Conservation (phyloP, 2,797 vertebrate species). For the Pitangus sulphuratus region DNA sequence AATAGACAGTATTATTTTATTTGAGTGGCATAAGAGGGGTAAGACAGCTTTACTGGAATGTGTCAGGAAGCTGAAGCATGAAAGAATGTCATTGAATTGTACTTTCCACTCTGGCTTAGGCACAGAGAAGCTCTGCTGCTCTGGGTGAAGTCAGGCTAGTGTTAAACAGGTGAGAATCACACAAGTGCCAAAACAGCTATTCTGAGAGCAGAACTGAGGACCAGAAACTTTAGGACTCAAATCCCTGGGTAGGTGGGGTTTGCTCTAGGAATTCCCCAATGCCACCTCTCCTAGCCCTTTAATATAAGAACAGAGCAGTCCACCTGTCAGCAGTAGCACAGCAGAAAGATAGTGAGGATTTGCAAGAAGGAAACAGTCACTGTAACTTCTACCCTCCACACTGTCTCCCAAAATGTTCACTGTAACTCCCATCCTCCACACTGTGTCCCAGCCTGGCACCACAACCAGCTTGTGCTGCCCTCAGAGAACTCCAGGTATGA, state of each 20-base stretch:
- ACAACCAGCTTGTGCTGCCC: not conserved
- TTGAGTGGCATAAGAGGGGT: not conserved
- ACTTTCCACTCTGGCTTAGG: not conserved
- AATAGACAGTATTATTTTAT: slow-evolving; percentile 46
- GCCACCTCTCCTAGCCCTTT: not conserved
- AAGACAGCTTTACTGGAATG: not conserved
- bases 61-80: slow-evolving; percentile 9
- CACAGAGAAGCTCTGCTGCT: not conserved
- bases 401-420: not conserved
- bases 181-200: not conserved
- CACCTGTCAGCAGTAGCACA: not conserved
- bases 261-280: not conserved
- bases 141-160: not conserved
- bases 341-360: not conserved
- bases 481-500: not conserved
- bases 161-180: not conserved
- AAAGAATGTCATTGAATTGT: not conserved
- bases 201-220: not conserved
- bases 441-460: not conserved
- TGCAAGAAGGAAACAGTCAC: not conserved
- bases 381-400: not conserved
- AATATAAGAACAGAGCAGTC: not conserved
- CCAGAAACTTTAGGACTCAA: not conserved
- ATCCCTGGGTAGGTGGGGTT: not conserved
- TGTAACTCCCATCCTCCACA: not conserved